Evolutionary conservation across 2,797 vertebrate species (phyloP), one percentile per base, ranked within the genome.

Genomic region (Lacerta agilis): DNA sequence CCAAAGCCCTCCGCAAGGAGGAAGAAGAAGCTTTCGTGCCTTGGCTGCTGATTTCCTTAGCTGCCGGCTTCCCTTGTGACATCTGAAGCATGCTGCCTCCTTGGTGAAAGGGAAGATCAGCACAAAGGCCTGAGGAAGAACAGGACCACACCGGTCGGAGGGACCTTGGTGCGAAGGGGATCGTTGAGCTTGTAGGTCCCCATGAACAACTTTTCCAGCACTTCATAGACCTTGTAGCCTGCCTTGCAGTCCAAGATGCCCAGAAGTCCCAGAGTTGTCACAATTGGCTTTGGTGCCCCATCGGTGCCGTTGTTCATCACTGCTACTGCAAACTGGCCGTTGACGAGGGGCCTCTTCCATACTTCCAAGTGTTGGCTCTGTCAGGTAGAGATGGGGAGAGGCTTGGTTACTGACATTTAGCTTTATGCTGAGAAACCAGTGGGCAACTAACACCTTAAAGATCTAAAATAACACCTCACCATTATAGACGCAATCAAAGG

Each of bases 121-220:
- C 18, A 3, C 17, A 83, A 79, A 71, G 88, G 33, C 55, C 8
- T 25, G 75, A 95, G 55, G 82, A 94, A 90, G 3, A 93, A 72
- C 13, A 93, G 82, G 66, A 90, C 78, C 72, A 90, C 92, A 15
- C 90, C 88, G 8, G 80, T 90, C 9, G 92, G 77, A 86, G 88
- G 71, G 71, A 93, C 84, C 58, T 78, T 33, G 86, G 7, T 7
- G 0, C 61, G 9, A 82, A 89, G 20, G 1, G 75, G 4, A 1
- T 71, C 43, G 27, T 76, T 15, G 82, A 86, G 43, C 85, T 55
- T 64, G 58, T 43, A 91, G 33, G n/a, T 69, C 18, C 89, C 90
- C 79, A 89, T 58, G 86, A 90, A n/a, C 33, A 55, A n/a, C 45
- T 90, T 79, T 25, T 87, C 87, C 76, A 89, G 92, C 6, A 90